These are phyloP conservation scores for Ochlodes sylvanus DNA, from an alignment of 2,888 invertebrate species.

Conservation along the genomic window DNA sequence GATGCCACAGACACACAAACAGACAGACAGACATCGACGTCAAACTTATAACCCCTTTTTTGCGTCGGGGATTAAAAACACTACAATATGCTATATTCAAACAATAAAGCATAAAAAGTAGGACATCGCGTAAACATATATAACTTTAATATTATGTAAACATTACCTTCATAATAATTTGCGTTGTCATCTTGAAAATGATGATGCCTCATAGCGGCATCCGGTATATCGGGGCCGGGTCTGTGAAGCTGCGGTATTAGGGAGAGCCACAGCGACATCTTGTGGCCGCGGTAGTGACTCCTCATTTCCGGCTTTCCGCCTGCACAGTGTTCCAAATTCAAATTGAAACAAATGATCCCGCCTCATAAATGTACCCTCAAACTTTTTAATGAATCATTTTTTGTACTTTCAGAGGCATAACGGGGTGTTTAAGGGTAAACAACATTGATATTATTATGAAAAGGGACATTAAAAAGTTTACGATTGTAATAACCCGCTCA, in stretches of 20 bases:
- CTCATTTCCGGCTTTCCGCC: conserved; percentile 91
- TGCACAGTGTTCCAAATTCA: conserved; percentile 57
- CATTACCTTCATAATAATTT: conserved; percentile 90
- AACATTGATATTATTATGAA: conserved; percentile 13
- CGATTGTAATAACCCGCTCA: not conserved
- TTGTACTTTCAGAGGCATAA: conserved; percentile 12
- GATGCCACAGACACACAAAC: no score
- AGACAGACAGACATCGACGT: no score
- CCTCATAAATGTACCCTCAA: conserved; percentile 54
- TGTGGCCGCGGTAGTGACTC: conserved; percentile 97
- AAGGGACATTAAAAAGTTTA: conserved; percentile 23
- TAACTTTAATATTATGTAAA: not conserved
- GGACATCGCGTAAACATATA: no score
- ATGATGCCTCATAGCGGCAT: conserved; percentile 94
- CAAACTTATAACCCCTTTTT: no score
- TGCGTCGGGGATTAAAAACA: no score
- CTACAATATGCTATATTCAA: no score
- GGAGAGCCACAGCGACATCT: conserved; percentile 96
- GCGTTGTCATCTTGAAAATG: conserved; percentile 93
- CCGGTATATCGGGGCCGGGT: conserved; percentile 89
- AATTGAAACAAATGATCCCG: conserved; percentile 62
- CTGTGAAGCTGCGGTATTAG: conserved; percentile 95
- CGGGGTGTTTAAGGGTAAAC: conserved; percentile 4
- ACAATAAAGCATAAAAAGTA: no score
- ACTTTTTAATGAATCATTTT: conserved; percentile 51